These are phyloP conservation scores for Corythucha ciliata DNA, from an alignment of 2,888 invertebrate species.

Conservation along the genomic window DNA sequence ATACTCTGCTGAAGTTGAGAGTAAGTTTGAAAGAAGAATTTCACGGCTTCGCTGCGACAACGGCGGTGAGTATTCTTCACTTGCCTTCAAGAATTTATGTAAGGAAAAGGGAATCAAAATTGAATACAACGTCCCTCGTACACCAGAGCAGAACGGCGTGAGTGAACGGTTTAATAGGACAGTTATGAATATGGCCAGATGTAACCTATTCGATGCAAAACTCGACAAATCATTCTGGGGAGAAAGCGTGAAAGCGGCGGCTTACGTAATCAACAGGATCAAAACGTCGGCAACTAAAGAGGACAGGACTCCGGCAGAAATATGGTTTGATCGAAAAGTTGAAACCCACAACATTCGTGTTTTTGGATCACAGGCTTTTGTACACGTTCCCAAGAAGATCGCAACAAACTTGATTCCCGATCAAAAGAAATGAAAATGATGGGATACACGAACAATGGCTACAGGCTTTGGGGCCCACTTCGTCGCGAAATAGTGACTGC, in stretches of 20 bases:
- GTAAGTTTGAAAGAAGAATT: background rate
- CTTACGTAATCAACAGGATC: conserved; percentile 37
- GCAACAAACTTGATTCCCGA: conserved; percentile 11
- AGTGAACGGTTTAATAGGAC: conserved; percentile 2
- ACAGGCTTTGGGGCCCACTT: conserved; percentile 9
- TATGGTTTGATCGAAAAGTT: conserved; percentile 35
- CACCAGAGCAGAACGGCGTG: no score
- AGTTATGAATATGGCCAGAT: conserved; percentile 7
- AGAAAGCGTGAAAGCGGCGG: conserved; percentile 36
- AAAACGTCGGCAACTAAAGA: conserved; percentile 23
- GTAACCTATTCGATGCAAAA: conserved; percentile 1
- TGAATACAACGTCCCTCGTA: conserved; percentile 2
- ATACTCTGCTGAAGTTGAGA: background rate
- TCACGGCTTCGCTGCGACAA: conserved; percentile 3
- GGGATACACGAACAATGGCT: conserved; percentile 17
- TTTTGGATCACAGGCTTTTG: conserved; percentile 34
- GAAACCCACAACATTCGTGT: conserved; percentile 35
- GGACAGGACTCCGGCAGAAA: conserved; percentile 36
- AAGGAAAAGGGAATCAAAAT: background rate
- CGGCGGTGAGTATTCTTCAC: conserved; percentile 1
- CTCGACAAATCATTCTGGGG: conserved; percentile 34
- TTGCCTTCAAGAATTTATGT: background rate
- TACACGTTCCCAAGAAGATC: conserved; percentile 10
- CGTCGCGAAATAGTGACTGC: conserved; percentile 10
- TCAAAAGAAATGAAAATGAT: conserved; percentile 6